Conservation (phyloP, 1,140 invertebrate genomes). For the Aphelenchoides besseyi region DNA sequence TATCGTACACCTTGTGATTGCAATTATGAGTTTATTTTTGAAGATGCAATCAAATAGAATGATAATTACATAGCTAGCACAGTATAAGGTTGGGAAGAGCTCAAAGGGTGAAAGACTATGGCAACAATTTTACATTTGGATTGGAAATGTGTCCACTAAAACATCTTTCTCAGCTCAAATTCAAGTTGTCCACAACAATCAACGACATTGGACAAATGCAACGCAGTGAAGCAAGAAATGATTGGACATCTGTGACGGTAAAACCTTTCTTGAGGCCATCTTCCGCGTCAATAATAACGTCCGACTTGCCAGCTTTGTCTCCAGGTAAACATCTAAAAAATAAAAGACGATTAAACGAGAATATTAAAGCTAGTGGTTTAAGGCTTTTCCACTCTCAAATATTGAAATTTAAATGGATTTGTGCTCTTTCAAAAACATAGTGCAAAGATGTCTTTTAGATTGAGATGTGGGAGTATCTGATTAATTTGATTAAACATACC, state of each 20-base stretch:
- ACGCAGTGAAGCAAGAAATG: slow-evolving; percentile 32
- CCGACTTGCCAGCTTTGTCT: slow-evolving; percentile 39
- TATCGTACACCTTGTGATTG: too few relatives aligned
- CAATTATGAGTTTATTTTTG: too few relatives aligned
- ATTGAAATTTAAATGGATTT: slow-evolving; percentile 2
- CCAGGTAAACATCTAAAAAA: slow-evolving; percentile 41
- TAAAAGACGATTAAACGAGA: slow-evolving; percentile 25
- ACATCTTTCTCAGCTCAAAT: too few relatives aligned
- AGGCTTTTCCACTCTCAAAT: not conserved
- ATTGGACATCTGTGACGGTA: slow-evolving; percentile 38
- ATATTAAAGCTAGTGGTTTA: slow-evolving; percentile 17
- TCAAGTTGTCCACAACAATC: slow-evolving; percentile 50
- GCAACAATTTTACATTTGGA: too few relatives aligned
- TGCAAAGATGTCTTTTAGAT: too few relatives aligned
- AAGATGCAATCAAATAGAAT: too few relatives aligned
- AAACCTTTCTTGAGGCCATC: slow-evolving; percentile 46
- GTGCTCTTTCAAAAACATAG: not conserved
- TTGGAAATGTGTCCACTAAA: too few relatives aligned
- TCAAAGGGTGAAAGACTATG: too few relatives aligned
- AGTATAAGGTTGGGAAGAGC: too few relatives aligned
- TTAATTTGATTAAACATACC: slow-evolving; percentile 19
- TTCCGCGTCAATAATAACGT: slow-evolving; percentile 45
- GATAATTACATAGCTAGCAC: too few relatives aligned
- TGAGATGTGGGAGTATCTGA: too few relatives aligned
- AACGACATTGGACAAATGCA: slow-evolving; percentile 40